Evolutionary conservation across 2,113 vertebrate species (phyloP).

Genomic region (Plotosus lineatus): DNA sequence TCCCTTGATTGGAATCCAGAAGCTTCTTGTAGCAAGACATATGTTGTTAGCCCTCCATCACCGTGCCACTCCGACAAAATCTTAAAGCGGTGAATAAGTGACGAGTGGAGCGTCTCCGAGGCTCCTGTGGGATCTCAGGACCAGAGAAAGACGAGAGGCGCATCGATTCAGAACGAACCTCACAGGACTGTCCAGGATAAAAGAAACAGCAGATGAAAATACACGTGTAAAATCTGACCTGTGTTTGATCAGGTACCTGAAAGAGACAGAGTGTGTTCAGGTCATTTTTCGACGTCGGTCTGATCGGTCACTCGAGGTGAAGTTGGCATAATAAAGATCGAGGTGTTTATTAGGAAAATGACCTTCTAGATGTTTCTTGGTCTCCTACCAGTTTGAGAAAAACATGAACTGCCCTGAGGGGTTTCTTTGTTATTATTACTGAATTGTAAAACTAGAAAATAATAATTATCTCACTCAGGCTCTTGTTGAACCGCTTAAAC

Average conservation of each 20-base stretch:
- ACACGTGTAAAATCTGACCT: constrained; percentile 21
- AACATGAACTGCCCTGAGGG: background rate
- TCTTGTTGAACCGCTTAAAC: too few relatives aligned
- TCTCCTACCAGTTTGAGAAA: background rate
- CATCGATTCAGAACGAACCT: constrained; percentile 55
- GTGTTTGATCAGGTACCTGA: background rate
- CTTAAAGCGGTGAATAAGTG: background rate
- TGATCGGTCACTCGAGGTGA: background rate
- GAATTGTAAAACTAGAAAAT: background rate
- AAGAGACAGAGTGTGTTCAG: background rate
- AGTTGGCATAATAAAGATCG: background rate
- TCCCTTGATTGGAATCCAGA: too few relatives aligned
- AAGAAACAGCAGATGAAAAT: constrained; percentile 26
- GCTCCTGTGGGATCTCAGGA: constrained; percentile 54
- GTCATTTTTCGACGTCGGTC: background rate
- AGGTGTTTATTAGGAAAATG: background rate
- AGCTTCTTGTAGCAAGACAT: too few relatives aligned
- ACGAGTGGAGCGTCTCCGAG: background rate
- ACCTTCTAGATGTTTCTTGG: background rate
- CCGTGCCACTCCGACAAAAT: too few relatives aligned
- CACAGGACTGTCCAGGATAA: constrained; percentile 7
- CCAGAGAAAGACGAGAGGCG: constrained; percentile 57
- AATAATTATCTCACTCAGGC: too few relatives aligned
- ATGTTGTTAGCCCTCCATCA: too few relatives aligned
- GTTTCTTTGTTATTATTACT: background rate